These are phyloP conservation scores for Pheosia gnoma DNA, from an alignment of 2,888 invertebrate species.

Conservation along the genomic window DNA sequence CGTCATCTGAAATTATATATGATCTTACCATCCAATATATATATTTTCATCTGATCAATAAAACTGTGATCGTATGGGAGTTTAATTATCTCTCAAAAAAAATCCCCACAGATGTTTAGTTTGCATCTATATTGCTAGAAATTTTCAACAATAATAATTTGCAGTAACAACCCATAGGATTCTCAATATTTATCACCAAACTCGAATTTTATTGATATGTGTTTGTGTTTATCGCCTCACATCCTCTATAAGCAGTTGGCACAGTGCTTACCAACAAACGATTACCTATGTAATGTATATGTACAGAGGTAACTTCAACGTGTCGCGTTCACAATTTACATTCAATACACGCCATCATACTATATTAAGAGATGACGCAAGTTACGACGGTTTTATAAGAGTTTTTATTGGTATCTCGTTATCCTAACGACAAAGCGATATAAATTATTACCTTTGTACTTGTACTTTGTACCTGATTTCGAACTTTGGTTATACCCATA, in stretches of 20 bases:
- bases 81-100: too few species aligned
- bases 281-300: not conserved
- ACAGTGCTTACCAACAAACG: not conserved
- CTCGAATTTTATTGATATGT: too few species aligned
- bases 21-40: too few species aligned
- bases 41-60: too few species aligned
- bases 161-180: too few species aligned
- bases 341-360: slow-evolving; percentile 43
- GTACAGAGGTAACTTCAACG: not conserved
- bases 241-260: not conserved
- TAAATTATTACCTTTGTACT: slow-evolving; percentile 30
- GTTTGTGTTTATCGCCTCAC: slow-evolving; percentile 13
- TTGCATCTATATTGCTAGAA: too few species aligned
- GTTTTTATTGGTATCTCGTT: slow-evolving; percentile 48
- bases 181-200: too few species aligned
- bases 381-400: slow-evolving; percentile 40
- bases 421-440: slow-evolving; percentile 25
- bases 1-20: too few species aligned
- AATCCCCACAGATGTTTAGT: too few species aligned
- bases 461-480: slow-evolving; percentile 22
- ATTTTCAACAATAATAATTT: too few species aligned
- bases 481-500: slow-evolving; percentile 17
- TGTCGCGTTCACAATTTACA: slow-evolving; percentile 43
- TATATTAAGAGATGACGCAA: slow-evolving; percentile 61
- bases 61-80: too few species aligned